phyloP scores from a whole-genome alignment of 2,888 invertebrate genomes.

The Mallateleia sp. region DNA sequence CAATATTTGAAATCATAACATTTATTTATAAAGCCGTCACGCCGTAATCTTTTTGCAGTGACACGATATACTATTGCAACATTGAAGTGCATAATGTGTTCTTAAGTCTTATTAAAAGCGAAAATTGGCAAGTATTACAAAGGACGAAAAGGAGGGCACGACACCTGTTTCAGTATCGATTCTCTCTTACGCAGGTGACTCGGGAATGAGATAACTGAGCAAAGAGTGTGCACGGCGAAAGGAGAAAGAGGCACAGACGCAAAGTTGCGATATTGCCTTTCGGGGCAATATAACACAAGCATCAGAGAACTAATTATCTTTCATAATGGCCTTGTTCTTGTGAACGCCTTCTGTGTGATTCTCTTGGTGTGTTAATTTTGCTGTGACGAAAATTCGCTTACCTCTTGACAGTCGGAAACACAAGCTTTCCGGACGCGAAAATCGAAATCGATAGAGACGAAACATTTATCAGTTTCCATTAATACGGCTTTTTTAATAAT shows the following conservation, averaged over 20 bases:
- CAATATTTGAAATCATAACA: not conserved
- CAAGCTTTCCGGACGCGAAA: too few relatives aligned
- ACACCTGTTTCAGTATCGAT: conserved; percentile 67
- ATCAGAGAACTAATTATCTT: conserved; percentile 76
- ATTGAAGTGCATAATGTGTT: not conserved
- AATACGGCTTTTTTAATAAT: too few relatives aligned
- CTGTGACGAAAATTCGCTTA: conserved; percentile 64
- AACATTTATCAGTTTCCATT: too few relatives aligned
- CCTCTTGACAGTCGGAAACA: too few relatives aligned
- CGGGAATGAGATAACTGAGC: conserved; percentile 68
- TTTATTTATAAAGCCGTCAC: not conserved
- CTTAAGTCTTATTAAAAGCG: conserved; percentile 29
- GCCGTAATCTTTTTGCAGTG: not conserved
- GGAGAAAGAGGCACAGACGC: conserved; percentile 54
- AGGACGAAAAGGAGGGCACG: conserved; percentile 36
- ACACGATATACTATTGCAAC: not conserved
- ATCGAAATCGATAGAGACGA: too few relatives aligned
- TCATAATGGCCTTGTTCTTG: conserved; percentile 73
- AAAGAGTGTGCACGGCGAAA: conserved; percentile 56
- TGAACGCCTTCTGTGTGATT: conserved; percentile 68
- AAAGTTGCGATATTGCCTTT: conserved; percentile 75
- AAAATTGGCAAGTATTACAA: conserved; percentile 57
- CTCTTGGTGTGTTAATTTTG: conserved; percentile 58
- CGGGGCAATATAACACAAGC: conserved; percentile 68
- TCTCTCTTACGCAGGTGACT: conserved; percentile 71